Conservation (phyloP, 2,113 vertebrate genomes). For the Colius striatus region DNA sequence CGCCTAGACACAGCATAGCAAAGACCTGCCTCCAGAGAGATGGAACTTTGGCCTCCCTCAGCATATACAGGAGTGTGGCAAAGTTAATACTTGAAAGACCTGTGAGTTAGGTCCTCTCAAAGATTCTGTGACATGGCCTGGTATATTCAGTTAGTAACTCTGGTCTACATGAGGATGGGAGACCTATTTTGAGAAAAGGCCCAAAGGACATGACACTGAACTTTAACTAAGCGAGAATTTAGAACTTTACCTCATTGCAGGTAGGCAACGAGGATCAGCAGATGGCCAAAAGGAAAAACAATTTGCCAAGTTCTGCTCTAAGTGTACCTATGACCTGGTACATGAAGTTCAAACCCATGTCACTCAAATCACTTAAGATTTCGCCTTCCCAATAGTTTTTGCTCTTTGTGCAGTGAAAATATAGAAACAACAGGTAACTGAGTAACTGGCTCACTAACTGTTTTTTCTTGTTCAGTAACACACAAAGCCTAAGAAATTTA, state of each 20-base stretch:
- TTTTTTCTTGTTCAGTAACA: neutral
- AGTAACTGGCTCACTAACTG: neutral
- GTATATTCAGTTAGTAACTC: neutral
- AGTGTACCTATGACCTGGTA: neutral
- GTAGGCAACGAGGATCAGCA: neutral
- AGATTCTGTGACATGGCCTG: neutral
- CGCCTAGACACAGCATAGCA: neutral
- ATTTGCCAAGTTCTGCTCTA: neutral
- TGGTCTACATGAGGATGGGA: accelerated
- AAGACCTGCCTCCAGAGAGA: accelerated
- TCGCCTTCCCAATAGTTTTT: neutral
- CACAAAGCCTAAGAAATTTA: neutral
- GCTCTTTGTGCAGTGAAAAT: neutral
- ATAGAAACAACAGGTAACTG: neutral
- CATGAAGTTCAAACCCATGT: neutral
- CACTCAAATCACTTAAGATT: neutral
- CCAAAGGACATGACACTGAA: neutral
- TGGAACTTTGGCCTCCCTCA: neutral
- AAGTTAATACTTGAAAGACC: neutral
- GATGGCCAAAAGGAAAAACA: no score
- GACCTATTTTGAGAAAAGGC: neutral
- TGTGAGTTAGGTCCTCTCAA: neutral
- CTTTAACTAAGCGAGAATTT: neutral
- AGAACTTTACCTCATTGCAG: neutral
- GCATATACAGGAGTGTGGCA: accelerated